Evolutionary conservation across 1,140 invertebrate species (phyloP).

Genomic region (Lasioglossum albipes): DNA sequence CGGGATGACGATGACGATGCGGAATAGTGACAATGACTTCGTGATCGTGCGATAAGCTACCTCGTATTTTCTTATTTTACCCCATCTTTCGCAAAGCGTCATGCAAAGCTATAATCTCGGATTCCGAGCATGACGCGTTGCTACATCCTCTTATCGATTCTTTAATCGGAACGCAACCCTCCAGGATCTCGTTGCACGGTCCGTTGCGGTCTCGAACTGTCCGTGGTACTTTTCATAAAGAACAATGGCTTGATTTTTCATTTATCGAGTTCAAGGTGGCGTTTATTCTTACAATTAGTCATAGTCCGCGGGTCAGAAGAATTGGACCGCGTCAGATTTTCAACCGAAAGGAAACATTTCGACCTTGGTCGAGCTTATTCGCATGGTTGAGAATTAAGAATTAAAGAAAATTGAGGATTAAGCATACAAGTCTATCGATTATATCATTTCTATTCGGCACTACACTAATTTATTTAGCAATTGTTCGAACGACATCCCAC

Average conservation of each 20-base stretch:
- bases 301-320: too few relatives aligned
- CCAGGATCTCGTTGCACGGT: not conserved
- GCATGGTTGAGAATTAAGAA: too few relatives aligned
- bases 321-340: too few relatives aligned
- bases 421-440: too few relatives aligned
- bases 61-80: constrained; percentile 13
- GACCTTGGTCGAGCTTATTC: too few relatives aligned
- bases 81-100: constrained; percentile 40
- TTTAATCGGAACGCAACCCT: constrained; percentile 29
- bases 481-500: too few relatives aligned
- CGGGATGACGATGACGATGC: constrained; percentile 51
- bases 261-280: not conserved
- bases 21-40: constrained; percentile 40
- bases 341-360: too few relatives aligned
- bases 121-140: constrained; percentile 21
- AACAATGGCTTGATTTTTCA: not conserved
- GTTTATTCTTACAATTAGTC: not conserved
- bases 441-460: too few relatives aligned
- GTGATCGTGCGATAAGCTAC: constrained; percentile 56
- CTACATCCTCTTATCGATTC: constrained; percentile 18
- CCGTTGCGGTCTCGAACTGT: not conserved
- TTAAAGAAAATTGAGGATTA: too few relatives aligned
- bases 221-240: not conserved
- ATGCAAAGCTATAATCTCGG: constrained; percentile 24
- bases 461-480: too few relatives aligned